Percentiles rank a stretch among this genome's conserved stretches.
These are phyloP conservation scores for Trachymyrmex cornetzi DNA, from an alignment of 1,140 invertebrate genomes.

Conservation along the genomic window DNA sequence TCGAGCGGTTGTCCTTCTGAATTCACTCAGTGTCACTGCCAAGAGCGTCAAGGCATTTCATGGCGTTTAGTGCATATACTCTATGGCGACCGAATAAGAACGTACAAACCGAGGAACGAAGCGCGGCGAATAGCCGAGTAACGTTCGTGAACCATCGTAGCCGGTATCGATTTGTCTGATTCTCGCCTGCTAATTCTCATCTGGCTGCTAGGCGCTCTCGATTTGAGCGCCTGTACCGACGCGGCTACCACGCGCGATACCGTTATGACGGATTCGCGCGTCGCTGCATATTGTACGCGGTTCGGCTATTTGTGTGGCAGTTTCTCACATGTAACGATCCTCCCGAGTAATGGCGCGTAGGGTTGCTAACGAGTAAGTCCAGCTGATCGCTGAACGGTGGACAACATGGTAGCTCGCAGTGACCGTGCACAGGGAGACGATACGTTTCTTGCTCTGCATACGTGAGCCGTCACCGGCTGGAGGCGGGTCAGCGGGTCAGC, in stretches of 20 bases:
- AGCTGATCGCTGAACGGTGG: conserved; percentile 72
- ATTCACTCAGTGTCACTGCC: too few species aligned
- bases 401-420: conserved; percentile 78
- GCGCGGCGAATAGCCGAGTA: conserved; percentile 10
- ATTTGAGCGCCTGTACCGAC: not conserved
- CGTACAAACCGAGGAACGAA: conserved; percentile 35
- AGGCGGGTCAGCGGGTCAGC: too few species aligned
- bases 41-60: too few species aligned
- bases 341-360: conserved; percentile 67
- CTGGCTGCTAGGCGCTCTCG: not conserved
- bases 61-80: not conserved
- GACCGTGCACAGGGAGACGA: conserved; percentile 64
- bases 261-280: conserved; percentile 70
- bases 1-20: too few species aligned
- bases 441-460: conserved; percentile 71
- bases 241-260: conserved; percentile 36
- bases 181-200: not conserved
- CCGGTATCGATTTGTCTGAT: conserved; percentile 7
- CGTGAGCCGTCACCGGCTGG: conserved; percentile 57
- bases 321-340: conserved; percentile 33
- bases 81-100: conserved; percentile 40
- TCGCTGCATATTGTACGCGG: conserved; percentile 66
- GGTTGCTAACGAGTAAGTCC: conserved; percentile 67
- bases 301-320: conserved; percentile 63
- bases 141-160: not conserved